A percentile compares a stretch with the other conserved stretches of the same genome.
These are phyloP conservation scores for Mylabris sibirica DNA, from an alignment of 2,888 invertebrate genomes.

Conservation along the genomic window DNA sequence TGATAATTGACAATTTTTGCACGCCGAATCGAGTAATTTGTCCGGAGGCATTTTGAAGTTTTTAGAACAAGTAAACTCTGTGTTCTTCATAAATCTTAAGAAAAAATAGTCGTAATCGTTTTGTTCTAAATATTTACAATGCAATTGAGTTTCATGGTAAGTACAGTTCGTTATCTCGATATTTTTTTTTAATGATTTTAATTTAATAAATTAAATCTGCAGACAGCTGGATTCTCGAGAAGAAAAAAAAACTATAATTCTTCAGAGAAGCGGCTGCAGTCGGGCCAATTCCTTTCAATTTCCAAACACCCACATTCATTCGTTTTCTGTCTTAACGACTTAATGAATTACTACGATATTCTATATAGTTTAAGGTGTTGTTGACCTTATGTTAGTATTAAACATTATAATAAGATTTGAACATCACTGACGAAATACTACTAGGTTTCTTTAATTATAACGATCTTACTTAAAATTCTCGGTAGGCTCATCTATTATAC, in stretches of 20 bases:
- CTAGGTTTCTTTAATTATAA: not conserved
- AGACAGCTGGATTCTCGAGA: not conserved
- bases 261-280: not conserved
- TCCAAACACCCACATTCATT: conserved; percentile 31
- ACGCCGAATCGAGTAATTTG: too few relatives aligned
- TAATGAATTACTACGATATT: conserved; percentile 10
- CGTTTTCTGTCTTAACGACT: conserved; percentile 29
- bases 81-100: not conserved
- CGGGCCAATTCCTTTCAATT: conserved; percentile 32
- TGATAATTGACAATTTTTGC: too few relatives aligned
- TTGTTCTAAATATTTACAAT: not conserved
- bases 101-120: not conserved
- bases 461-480: not conserved
- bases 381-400: conserved; percentile 27
- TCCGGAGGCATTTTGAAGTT: too few relatives aligned
- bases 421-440: not conserved
- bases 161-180: not conserved
- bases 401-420: conserved; percentile 3
- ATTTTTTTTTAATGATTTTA: not conserved
- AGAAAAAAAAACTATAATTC: not conserved
- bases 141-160: not conserved
- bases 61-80: not conserved
- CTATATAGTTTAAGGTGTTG: conserved; percentile 31
- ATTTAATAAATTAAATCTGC: not conserved
- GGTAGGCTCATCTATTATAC: not conserved